Conservation (phyloP, 2,888 invertebrate genomes). For the Lasioglossum morio region DNA sequence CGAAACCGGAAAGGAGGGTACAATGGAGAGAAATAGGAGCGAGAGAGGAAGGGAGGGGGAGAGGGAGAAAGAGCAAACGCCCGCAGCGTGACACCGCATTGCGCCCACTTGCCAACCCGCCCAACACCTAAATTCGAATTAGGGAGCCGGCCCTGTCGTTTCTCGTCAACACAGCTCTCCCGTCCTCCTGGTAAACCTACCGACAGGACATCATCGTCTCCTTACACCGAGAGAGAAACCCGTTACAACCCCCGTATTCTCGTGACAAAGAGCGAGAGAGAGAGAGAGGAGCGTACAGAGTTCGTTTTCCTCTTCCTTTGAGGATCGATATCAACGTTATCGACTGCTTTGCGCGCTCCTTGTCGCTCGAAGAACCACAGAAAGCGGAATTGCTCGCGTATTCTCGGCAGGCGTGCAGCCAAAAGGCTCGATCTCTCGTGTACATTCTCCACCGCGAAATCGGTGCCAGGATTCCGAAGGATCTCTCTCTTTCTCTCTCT, state of each 20-base stretch:
- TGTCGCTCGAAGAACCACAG: conserved; percentile 59
- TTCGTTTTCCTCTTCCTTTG: conserved; percentile 73
- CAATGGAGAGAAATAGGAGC: conserved; percentile 10
- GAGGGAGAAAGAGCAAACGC: conserved; percentile 76
- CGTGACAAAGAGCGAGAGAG: no score
- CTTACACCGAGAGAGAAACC: conserved; percentile 17
- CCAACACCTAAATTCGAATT: conserved; percentile 83
- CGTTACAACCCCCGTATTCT: not conserved
- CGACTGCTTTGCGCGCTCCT: conserved; percentile 71
- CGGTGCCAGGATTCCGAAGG: conserved; percentile 48
- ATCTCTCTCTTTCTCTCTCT: not conserved
- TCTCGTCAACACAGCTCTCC: conserved; percentile 76
- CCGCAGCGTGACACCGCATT: conserved; percentile 83
- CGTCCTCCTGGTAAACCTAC: conserved; percentile 53
- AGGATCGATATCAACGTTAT: conserved; percentile 81
- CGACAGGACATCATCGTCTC: conserved; percentile 49
- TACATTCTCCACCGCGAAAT: conserved; percentile 44
- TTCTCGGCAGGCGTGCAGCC: conserved; percentile 69
- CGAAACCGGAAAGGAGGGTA: conserved; percentile 10
- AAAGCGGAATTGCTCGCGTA: conserved; percentile 46
- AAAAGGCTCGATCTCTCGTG: conserved; percentile 70
- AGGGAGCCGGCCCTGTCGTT: conserved; percentile 77
- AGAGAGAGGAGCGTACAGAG: conserved; percentile 43
- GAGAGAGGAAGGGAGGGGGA: conserved; percentile 42
- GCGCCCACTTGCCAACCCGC: conserved; percentile 82